Conservation (phyloP, 2,797 vertebrate genomes). For the Cryptoprocta ferox region DNA sequence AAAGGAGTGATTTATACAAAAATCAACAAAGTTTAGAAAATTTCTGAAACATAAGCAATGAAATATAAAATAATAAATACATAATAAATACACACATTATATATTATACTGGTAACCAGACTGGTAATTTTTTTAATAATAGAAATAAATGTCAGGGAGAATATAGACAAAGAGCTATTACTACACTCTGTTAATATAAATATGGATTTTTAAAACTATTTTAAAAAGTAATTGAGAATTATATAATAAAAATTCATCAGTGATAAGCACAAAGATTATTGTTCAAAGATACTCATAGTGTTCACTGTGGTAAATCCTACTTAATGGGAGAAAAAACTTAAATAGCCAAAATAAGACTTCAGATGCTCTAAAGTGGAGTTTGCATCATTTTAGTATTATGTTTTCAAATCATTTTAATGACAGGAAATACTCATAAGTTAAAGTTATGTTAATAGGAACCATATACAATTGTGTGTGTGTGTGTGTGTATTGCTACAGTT, state of each 20-base stretch:
- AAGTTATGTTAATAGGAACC: neutral
- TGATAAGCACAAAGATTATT: neutral
- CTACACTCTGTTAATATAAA: neutral
- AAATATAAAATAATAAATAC: neutral
- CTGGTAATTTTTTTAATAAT: neutral
- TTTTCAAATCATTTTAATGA: conserved; percentile 12
- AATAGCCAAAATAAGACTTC: neutral
- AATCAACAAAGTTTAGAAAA: neutral
- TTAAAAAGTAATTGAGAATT: neutral
- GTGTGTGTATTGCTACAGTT: neutral
- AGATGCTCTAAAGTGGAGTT: neutral
- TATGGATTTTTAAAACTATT: neutral
- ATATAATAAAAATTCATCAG: neutral
- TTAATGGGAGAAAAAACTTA: neutral
- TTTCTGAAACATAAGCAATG: neutral
- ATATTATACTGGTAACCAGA: neutral
- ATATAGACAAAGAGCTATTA: neutral
- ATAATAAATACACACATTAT: neutral
- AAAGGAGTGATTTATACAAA: neutral
- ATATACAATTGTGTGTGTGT: neutral
- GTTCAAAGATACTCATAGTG: neutral
- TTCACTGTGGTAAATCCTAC: neutral
- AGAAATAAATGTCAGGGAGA: neutral
- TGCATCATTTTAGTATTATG: neutral
- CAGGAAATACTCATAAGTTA: neutral